Evolutionary conservation across 2,797 vertebrate genomes (phyloP), one percentile per base, ranked within the genome.

Genomic region (Sebastes jordani): DNA sequence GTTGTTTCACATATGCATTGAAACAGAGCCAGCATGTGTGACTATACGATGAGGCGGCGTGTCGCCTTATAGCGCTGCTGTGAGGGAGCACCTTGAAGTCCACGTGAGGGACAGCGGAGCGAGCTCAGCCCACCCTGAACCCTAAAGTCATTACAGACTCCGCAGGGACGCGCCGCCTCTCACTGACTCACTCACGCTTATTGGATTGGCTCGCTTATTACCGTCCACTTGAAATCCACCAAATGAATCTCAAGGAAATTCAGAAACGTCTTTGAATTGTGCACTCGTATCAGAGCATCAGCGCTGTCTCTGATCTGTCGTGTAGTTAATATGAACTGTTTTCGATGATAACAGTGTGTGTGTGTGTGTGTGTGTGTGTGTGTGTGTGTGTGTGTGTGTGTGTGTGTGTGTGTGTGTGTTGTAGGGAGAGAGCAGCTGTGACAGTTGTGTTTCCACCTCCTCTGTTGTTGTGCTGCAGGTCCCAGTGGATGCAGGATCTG

Each of bases 81-180:
- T n/a, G 71, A 73, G 13, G 46, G 34, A 91, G 88, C 88, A 91
- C 86, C 87, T 88, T 93, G 84, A 78, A 49, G 76, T 91, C 82
- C 91, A 92, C 80, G 88, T 93, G 90, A 92, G 89, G 63, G 56
- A 74, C 77, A 9, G 0, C 7, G 42, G 79, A 7, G 42, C 16
- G 7, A 49, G 76, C 87, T 81, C 76, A 83, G 80, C 80, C 88
- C 88, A 82, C 46, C 86, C 89, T 84, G 11, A 18, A 59, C 76
- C 74, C 69, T 38, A 22, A 81, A 83, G 42, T 76, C 66, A 65
- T 83, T 64, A 74, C 62, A 78, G 42, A 63, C 65, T 71, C 62
- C n/a, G 82, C 82, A 68, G 84, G 78, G 77, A 71, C 14, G 56
- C 73, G 3, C 71, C 30, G 34, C 86, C 82, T 68, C 71, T 68